Evolutionary conservation across 1,140 invertebrate genomes (phyloP).

Genomic region (Dendroctonus ponderosae): DNA sequence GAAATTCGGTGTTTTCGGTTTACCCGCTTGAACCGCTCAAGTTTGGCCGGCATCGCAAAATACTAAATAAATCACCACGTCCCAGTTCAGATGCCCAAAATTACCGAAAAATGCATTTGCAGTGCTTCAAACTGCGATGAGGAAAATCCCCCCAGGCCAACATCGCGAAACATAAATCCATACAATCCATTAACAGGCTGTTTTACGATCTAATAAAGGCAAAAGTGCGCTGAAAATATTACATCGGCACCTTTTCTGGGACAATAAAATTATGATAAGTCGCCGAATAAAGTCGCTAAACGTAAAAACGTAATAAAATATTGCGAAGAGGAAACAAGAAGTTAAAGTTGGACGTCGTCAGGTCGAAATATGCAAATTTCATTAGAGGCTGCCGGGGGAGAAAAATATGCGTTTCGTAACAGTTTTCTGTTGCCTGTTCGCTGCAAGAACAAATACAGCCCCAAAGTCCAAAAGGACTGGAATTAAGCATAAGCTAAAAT

Average conservation of each 20-base stretch:
- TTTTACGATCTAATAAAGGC: not conserved
- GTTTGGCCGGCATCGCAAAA: slow-evolving; percentile 4
- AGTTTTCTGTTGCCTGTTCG: slow-evolving; percentile 4
- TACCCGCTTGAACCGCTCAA: not conserved
- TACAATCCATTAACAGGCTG: slow-evolving; percentile 3
- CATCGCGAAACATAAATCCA: no score
- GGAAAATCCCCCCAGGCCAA: no score
- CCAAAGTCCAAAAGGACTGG: no score
- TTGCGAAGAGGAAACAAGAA: slow-evolving; percentile 11
- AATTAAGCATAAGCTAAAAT: no score
- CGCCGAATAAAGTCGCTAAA: slow-evolving; percentile 9
- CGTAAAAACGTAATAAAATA: slow-evolving; percentile 12
- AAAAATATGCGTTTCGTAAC: not conserved
- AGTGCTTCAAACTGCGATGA: no score
- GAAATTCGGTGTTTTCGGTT: slow-evolving; percentile 6
- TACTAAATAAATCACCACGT: slow-evolving; percentile 14
- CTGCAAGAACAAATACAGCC: no score
- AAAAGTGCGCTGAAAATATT: slow-evolving; percentile 9
- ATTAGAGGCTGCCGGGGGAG: slow-evolving; percentile 6
- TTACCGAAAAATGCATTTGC: no score
- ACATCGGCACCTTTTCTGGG: not conserved
- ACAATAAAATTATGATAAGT: slow-evolving; percentile 9
- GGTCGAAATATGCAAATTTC: slow-evolving; percentile 21
- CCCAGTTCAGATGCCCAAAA: not conserved
- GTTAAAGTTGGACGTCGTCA: slow-evolving; percentile 13